phyloP scores from a whole-genome alignment of 2,113 vertebrate genomes.

The Nansenia antarctica region DNA sequence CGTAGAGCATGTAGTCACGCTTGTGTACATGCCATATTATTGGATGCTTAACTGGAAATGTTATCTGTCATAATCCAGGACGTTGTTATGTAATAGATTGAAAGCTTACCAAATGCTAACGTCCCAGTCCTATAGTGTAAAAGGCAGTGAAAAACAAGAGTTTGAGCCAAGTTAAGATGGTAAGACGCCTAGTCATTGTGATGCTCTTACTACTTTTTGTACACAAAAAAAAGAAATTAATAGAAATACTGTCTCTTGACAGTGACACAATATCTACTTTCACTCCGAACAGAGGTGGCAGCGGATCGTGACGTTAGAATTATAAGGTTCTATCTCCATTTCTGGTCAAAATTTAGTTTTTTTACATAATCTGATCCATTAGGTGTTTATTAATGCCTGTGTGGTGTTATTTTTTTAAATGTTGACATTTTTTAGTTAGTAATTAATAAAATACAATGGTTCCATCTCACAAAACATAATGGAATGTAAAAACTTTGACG shows the following conservation, averaged over 20 bases:
- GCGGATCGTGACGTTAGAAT: constrained; percentile 42
- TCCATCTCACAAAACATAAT: no score
- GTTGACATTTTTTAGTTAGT: no score
- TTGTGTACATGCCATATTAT: constrained; percentile 20
- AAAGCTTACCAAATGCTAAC: background rate
- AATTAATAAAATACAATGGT: no score
- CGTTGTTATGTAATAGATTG: no score
- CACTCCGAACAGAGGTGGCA: constrained; percentile 28
- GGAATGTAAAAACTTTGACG: no score
- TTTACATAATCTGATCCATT: no score
- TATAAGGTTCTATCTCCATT: no score
- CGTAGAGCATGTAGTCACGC: constrained; percentile 14
- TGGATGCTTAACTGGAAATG: background rate
- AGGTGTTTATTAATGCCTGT: no score
- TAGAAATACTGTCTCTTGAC: constrained; percentile 61
- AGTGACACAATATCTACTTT: constrained; percentile 50
- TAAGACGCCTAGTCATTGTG: constrained; percentile 22
- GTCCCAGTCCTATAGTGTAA: background rate
- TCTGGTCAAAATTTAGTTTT: no score
- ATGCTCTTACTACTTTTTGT: constrained; percentile 69
- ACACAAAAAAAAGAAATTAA: constrained; percentile 61
- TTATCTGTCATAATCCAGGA: background rate
- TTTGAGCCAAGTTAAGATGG: constrained; percentile 4
- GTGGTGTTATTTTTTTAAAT: no score
- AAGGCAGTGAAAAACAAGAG: constrained; percentile 26